Base-by-base conservation (phyloP, 2,113 vertebrate genomes). In the Coptodon bakossiorum region DNA sequence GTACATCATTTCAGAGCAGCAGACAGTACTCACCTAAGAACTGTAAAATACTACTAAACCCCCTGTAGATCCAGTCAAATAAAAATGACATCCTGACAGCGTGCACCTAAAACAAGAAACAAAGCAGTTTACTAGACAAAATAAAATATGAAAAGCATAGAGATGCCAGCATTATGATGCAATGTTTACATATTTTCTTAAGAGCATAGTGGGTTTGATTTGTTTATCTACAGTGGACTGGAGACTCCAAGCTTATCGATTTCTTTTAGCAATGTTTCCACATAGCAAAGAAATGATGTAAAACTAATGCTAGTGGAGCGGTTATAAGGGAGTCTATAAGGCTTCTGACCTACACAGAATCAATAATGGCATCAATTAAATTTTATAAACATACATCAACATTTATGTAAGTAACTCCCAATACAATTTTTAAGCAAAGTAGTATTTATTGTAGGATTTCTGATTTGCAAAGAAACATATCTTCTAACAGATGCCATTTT, bases 61-160 rank as follows among this genome's bases (percentile, higher is more conserved):
- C 97, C 90, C 96, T 98, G 96, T 98, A 99, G 94, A 99, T 95
- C 98, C 98, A 99, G 79, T 98, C 97, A 91, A 99, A 97, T 92
- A 99, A 96, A 97, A 98, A 98, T 81, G 98, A 98, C 98, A 99
- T 99, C 89, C 94, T 97, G 94, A 93, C 87, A 61, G 92, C 83
- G 54, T 92, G 59, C 82, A 91, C 94, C 97, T 98, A 88, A 80
- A 88, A 86, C 71, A 78, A 84, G 52, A 87, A 45, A 76, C 7
- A 73, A 19, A 7, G 78, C 9, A n/a, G 3, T 24, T 90, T 61
- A 86, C 3, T 7, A 66, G 52, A 63, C 34, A 24, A n/a, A 45
- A 29, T 2, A 7, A 38, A 19, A 19, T 9, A 36, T n/a, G 7
- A 83, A 24, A 80, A 57, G 8, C 52, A 61, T 7, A 79, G 4